Evolutionary conservation across 2,797 vertebrate species (phyloP).

Genomic region (Bovichtus diacanthus): DNA sequence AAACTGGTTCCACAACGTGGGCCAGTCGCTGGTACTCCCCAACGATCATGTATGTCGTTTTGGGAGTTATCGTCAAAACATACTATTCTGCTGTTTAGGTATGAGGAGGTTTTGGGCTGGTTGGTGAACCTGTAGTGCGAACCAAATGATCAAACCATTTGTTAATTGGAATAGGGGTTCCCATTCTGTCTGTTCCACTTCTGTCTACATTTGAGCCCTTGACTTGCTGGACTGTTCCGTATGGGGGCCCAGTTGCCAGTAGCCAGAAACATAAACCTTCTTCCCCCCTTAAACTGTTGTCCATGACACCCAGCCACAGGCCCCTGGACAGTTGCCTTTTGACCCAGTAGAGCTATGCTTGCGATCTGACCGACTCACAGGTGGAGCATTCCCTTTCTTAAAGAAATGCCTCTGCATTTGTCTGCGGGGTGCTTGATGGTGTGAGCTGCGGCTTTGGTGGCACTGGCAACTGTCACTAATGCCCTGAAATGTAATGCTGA

Average conservation of each 20-base stretch:
- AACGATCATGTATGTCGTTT: too few relatives aligned
- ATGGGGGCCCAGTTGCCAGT: conserved; percentile 56
- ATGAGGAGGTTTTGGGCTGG: not conserved
- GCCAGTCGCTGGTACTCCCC: too few relatives aligned
- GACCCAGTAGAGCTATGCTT: conserved; percentile 61
- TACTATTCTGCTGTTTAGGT: too few relatives aligned
- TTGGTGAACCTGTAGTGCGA: not conserved
- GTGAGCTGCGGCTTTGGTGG: conserved; percentile 9
- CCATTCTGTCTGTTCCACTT: not conserved
- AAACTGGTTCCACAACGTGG: too few relatives aligned
- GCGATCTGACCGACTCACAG: conserved; percentile 65
- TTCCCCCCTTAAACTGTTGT: conserved; percentile 19
- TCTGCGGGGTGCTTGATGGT: not conserved
- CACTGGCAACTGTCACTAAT: conserved; percentile 47
- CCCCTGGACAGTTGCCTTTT: conserved; percentile 74
- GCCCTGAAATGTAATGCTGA: conserved; percentile 29
- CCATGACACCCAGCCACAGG: conserved; percentile 44
- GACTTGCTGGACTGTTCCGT: conserved; percentile 12
- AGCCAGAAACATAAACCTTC: conserved; percentile 52
- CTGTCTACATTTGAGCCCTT: conserved; percentile 23
- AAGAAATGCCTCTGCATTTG: conserved; percentile 51
- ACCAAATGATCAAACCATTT: not conserved
- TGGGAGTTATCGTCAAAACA: too few relatives aligned
- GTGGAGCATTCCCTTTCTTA: conserved; percentile 70
- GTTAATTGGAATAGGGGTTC: not conserved